A percentile compares a stretch with the other conserved stretches of the same genome.
Evolutionary conservation across 1,140 invertebrate species (phyloP).

Genomic region (Bombus superbus): DNA sequence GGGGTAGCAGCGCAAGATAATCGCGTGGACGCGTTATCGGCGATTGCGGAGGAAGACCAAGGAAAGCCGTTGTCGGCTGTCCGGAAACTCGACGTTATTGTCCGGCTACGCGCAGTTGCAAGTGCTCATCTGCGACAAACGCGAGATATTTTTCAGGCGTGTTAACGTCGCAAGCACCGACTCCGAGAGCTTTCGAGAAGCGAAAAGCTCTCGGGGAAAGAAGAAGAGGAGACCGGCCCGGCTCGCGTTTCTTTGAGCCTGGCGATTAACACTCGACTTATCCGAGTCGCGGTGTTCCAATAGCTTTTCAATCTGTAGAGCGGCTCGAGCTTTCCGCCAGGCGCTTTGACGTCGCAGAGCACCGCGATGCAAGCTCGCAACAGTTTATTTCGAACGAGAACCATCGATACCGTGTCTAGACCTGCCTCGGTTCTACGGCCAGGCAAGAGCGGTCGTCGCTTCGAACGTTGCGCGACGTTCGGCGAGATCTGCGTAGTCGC

Average conservation of each 20-base stretch:
- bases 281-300: conserved; percentile 20
- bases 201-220: conserved; percentile 18
- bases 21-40: too few relatives aligned
- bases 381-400: not conserved
- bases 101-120: not conserved
- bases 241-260: conserved; percentile 31
- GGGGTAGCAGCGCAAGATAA: too few relatives aligned
- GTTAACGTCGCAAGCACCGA: conserved; percentile 24
- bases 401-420: not conserved
- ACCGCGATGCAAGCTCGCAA: not conserved
- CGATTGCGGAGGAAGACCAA: too few relatives aligned
- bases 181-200: conserved; percentile 18
- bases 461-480: too few relatives aligned
- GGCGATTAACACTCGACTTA: conserved; percentile 52
- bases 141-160: conserved; percentile 25
- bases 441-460: not conserved
- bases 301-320: conserved; percentile 38
- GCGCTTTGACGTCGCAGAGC: not conserved
- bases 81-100: not conserved
- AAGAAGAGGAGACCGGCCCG: conserved; percentile 13
- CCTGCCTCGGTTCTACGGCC: not conserved
- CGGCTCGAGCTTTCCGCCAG: conserved; percentile 11
- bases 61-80: not conserved
- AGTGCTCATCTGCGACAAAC: not conserved
- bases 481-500: too few relatives aligned